A percentile compares a stretch with the other conserved stretches of the same genome.
phyloP scores from a whole-genome alignment of 2,113 vertebrate species.

The Tetrax tetrax region DNA sequence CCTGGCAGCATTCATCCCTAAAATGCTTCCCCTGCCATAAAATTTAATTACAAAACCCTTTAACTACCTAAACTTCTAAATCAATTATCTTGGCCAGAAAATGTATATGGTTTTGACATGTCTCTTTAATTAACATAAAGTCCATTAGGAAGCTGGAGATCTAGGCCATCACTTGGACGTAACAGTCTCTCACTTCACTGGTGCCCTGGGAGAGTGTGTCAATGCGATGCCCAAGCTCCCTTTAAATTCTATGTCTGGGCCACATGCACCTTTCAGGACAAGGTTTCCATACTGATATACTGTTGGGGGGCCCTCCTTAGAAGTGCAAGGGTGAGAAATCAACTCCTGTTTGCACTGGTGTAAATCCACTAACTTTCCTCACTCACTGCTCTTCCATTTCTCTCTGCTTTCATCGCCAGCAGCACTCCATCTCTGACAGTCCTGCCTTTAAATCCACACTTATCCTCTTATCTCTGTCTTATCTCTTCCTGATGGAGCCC shows the following conservation, averaged over 20 bases:
- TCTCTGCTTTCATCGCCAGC: background rate
- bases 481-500: background rate
- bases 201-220: background rate
- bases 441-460: background rate
- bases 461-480: background rate
- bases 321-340: background rate
- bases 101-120: conserved; percentile 17
- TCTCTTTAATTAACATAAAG: conserved; percentile 51
- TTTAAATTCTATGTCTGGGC: background rate
- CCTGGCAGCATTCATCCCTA: background rate
- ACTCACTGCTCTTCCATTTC: background rate
- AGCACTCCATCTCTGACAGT: background rate
- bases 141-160: background rate
- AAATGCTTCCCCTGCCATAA: background rate
- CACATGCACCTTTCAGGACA: background rate
- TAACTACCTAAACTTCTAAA: conserved; percentile 28
- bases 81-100: conserved; percentile 17
- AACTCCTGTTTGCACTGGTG: background rate
- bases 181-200: background rate
- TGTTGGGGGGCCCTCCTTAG: background rate
- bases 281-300: background rate
- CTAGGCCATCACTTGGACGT: background rate
- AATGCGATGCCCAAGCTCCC: background rate
- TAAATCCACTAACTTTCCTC: background rate
- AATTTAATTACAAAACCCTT: conserved; percentile 43